These are phyloP conservation scores for Cercopithecus neglectus DNA, from an alignment of 2,797 vertebrate species.

Conservation along the genomic window DNA sequence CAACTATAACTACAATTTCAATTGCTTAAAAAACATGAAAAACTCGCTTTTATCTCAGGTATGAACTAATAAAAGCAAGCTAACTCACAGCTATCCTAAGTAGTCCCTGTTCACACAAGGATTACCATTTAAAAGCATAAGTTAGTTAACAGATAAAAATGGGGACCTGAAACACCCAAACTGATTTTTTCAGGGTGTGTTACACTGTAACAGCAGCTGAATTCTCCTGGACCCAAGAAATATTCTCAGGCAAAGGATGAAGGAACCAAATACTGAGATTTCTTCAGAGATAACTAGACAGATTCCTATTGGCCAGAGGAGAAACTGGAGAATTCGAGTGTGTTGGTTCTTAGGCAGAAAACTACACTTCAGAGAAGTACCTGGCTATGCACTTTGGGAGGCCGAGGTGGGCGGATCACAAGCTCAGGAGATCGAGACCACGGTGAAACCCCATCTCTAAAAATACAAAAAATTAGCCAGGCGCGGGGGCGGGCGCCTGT, in stretches of 20 bases:
- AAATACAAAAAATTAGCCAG: too few species aligned
- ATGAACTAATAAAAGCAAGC: background rate
- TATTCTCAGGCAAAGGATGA: background rate
- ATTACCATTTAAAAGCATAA: background rate
- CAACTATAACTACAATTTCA: background rate
- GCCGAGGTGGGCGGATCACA: too few species aligned
- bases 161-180: background rate
- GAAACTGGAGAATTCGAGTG: background rate
- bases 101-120: background rate
- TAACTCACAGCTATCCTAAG: constrained; percentile 9
- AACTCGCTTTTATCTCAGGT: background rate
- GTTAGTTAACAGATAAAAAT: background rate
- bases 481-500: too few species aligned
- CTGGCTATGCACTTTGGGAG: background rate
- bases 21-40: constrained; percentile 23
- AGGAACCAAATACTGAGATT: background rate
- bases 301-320: background rate
- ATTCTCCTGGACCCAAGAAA: background rate
- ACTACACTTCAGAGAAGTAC: background rate
- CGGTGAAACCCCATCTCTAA: too few species aligned
- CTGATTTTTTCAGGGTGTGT: background rate
- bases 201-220: background rate
- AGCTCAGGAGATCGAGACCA: too few species aligned
- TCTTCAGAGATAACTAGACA: background rate
- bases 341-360: background rate